Conservation (phyloP, 2,797 vertebrate genomes). For the Cyclopterus lumpus region DNA sequence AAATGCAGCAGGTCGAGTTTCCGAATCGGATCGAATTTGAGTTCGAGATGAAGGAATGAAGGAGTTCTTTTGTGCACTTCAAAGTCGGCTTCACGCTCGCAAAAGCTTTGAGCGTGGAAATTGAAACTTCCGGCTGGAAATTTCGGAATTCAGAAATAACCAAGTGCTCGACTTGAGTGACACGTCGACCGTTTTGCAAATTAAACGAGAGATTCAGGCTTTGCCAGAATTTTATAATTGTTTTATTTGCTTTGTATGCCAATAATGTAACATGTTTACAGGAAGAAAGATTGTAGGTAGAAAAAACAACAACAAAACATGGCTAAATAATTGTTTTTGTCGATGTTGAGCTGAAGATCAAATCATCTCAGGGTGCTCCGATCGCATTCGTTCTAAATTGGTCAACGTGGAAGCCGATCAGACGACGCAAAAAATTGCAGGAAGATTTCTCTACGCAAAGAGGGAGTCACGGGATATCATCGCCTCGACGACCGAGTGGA, state of each 20-base stretch:
- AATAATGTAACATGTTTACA: conserved; percentile 25
- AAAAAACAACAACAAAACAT: neutral
- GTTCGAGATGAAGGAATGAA: conserved; percentile 18
- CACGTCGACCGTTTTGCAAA: conserved; percentile 11
- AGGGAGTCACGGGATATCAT: neutral
- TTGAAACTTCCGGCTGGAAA: conserved; percentile 11
- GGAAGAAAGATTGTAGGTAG: neutral
- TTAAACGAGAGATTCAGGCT: conserved; percentile 30
- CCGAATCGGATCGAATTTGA: conserved; percentile 33
- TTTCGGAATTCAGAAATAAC: conserved; percentile 13
- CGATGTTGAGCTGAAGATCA: neutral
- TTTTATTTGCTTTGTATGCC: conserved; percentile 48
- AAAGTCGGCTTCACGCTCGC: conserved; percentile 10
- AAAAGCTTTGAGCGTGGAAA: neutral
- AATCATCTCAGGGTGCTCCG: neutral
- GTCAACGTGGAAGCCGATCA: neutral
- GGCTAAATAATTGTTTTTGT: neutral
- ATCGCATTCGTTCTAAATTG: neutral
- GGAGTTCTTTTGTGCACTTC: neutral
- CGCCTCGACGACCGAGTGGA: too few relatives aligned
- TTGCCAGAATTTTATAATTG: conserved; percentile 40
- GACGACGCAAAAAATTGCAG: neutral
- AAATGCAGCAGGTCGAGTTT: conserved; percentile 58
- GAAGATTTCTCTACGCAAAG: neutral
- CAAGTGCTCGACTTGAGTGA: neutral